phyloP scores from a whole-genome alignment of 2,888 invertebrate species.

The Acanthacorydalis orientalis region DNA sequence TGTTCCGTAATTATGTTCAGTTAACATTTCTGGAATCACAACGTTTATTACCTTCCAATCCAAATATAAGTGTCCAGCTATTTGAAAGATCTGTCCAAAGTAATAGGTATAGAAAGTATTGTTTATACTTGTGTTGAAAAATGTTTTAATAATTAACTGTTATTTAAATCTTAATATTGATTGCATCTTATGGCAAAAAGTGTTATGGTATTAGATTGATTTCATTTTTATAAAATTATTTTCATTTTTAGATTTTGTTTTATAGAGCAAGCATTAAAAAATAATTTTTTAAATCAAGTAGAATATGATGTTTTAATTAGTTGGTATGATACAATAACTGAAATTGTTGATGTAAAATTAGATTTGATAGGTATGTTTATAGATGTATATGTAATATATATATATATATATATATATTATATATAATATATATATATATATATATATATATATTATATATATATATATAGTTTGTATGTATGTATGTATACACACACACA shows the following conservation, averaged over 20 bases:
- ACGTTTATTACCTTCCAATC: constrained; percentile 29
- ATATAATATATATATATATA: no score
- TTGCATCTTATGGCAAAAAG: neutral
- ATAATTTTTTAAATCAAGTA: constrained; percentile 49
- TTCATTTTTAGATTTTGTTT: constrained; percentile 40
- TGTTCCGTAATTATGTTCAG: constrained; percentile 84
- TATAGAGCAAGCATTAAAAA: constrained; percentile 60
- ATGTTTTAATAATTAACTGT: neutral
- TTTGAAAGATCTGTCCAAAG: constrained; percentile 83
- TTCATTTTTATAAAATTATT: neutral
- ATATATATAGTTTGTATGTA: no score
- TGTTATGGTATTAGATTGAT: no score
- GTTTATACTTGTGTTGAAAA: no score
- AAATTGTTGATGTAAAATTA: constrained; percentile 29
- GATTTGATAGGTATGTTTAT: constrained; percentile 56
- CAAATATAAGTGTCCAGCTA: constrained; percentile 57
- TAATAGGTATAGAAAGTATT: constrained; percentile 32
- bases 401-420: no score
- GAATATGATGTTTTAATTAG: constrained; percentile 70
- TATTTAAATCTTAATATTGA: neutral
- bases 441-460: no score
- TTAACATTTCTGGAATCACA: constrained; percentile 78
- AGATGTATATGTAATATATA: neutral
- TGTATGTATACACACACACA: no score
- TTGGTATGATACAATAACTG: constrained; percentile 70